Evolutionary conservation across 2,888 invertebrate genomes (phyloP), one percentile per base, ranked within the genome.

Genomic region (Gibbula magus): DNA sequence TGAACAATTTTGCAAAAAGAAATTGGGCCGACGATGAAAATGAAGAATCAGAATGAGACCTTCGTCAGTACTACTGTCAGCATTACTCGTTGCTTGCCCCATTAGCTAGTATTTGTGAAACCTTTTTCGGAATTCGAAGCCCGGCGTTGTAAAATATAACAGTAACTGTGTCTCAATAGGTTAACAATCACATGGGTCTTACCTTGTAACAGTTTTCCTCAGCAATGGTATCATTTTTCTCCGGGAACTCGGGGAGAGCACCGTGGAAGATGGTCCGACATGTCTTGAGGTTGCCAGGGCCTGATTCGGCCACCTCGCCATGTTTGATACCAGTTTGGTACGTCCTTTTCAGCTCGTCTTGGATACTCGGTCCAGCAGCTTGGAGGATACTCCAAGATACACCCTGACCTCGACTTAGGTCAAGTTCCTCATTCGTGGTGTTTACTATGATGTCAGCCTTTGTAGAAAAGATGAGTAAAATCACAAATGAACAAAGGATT

Each of bases 281-380:
- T 7, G 61, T 61, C 13, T 61, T 16, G 29, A 61, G 13, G 13
- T 25, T 22, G 13, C 61, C 61, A 25, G 61, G 29, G 5, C 61
- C 2, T 25, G 20, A 13, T 2, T 25, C 61, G 0, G 25, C 61
- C 25, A 61, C 22, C 22, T 61, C 61, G 13, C 61, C 61, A 29
- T 61, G 20, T 18, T 75, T 22, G 2, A 84, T 82, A 39, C 83
- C 83, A 51, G 61, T 45, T 0, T 80, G 81, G 56, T 84, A 82
- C 13, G 67, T 79, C n/a, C n/a, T 22, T n/a, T 52, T 52, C n/a
- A 75, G 54, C 52, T 82, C 83, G 10, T 67, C 5, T 51, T 70
- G 66, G 20, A 84, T 52, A 7, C 32, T 20, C 0, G 75, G 45
- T 3, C 84, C 84, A 13, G 79, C 84, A 22, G 52, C 78, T 29